A percentile compares a stretch with the other conserved stretches of the same genome.
Conservation (phyloP, 2,888 invertebrate species). For the Morpho helenor region DNA sequence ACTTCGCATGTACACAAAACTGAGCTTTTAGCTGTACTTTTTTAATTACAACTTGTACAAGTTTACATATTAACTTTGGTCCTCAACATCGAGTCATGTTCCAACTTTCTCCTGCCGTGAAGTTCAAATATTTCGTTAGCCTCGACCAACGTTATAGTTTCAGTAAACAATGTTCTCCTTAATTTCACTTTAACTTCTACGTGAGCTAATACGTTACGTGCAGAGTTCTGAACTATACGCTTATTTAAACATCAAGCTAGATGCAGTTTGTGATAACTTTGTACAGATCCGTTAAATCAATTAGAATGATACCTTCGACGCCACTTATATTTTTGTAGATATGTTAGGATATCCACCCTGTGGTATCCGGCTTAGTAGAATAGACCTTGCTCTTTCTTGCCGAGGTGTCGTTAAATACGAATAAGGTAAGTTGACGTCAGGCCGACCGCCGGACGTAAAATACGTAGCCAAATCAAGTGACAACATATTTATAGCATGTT, state of each 20-base stretch:
- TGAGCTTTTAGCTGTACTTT: conserved; percentile 4
- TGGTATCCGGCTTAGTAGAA: too few species aligned
- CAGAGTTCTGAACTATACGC: conserved; percentile 25
- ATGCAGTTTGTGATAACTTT: conserved; percentile 1
- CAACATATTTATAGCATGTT: too few species aligned
- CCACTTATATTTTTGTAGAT: neutral
- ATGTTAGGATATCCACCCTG: too few species aligned
- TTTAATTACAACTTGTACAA: conserved; percentile 16
- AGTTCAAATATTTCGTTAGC: conserved; percentile 26
- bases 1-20: conserved; percentile 5
- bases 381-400: too few species aligned
- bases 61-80: conserved; percentile 16
- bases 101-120: conserved; percentile 25
- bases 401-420: too few species aligned
- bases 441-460: too few species aligned
- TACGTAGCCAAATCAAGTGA: too few species aligned
- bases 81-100: conserved; percentile 12
- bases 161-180: conserved; percentile 47
- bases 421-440: too few species aligned
- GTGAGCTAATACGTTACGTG: conserved; percentile 37
- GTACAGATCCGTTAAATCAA: neutral
- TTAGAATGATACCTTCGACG: neutral
- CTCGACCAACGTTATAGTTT: conserved; percentile 19
- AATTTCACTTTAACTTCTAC: conserved; percentile 40
- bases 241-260: conserved; percentile 1